These are phyloP conservation scores for Galaxea fascicularis DNA, from an alignment of 92 coral and sea anemone species.

Conservation along the genomic window DNA sequence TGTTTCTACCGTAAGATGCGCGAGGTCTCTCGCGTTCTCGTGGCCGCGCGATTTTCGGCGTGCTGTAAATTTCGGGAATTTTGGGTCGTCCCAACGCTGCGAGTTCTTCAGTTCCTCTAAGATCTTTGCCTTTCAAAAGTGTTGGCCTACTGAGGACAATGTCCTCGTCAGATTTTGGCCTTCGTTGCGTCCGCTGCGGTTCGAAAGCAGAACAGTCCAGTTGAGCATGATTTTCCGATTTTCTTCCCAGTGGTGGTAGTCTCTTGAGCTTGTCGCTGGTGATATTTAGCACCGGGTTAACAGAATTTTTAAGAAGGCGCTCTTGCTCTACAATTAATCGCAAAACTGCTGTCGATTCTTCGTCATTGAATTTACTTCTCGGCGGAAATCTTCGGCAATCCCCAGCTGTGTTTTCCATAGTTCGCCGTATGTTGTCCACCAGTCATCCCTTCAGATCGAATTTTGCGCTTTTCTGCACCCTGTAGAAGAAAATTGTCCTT, in stretches of 20 bases:
- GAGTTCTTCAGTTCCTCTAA: constrained; percentile 54
- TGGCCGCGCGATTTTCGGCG: constrained; percentile 83
- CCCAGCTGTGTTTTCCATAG: constrained; percentile 42
- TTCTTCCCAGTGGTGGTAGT: constrained; percentile 81
- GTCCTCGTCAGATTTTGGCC: constrained; percentile 53
- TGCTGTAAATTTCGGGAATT: constrained; percentile 83
- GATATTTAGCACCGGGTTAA: constrained; percentile 86
- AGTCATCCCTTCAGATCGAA: not conserved
- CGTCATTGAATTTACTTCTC: constrained; percentile 93
- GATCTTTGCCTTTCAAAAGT: constrained; percentile 72
- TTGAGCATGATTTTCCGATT: constrained; percentile 58
- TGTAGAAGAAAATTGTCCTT: not conserved
- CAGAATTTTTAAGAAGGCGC: constrained; percentile 79
- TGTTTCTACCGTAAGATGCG: constrained; percentile 77
- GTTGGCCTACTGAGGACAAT: constrained; percentile 76
- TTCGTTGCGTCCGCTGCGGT: constrained; percentile 60
- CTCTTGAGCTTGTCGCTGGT: constrained; percentile 78
- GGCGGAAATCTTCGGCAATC: constrained; percentile 82
- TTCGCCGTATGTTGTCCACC: not conserved
- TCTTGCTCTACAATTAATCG: constrained; percentile 91
- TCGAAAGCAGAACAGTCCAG: constrained; percentile 59
- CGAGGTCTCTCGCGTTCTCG: constrained; percentile 83
- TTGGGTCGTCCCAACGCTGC: constrained; percentile 63
- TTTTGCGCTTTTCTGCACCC: not conserved
- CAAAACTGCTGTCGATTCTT: constrained; percentile 95